Evolutionary conservation across 2,888 invertebrate species (phyloP).

Genomic region (Xylota sylvarum): DNA sequence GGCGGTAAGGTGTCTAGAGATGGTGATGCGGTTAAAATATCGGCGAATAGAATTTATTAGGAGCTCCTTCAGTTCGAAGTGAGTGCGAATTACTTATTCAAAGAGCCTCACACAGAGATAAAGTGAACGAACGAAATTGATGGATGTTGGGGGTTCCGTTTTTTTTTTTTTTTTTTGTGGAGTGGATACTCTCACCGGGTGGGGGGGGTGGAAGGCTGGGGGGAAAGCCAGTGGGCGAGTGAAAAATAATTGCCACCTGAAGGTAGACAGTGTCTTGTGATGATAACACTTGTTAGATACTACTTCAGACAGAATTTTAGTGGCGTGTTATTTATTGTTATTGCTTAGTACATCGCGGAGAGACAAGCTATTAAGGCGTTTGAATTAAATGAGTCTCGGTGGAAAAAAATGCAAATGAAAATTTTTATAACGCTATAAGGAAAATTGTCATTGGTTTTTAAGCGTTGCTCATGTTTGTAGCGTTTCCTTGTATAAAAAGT

Average conservation of each 20-base stretch:
- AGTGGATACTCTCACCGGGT: background rate
- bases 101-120: conserved; percentile 53
- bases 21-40: conserved; percentile 69
- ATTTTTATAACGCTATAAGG: background rate
- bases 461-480: background rate
- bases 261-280: conserved; percentile 21
- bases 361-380: conserved; percentile 4
- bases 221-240: background rate
- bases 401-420: background rate
- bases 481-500: too few relatives aligned
- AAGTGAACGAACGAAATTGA: conserved; percentile 65
- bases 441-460: background rate
- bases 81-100: conserved; percentile 76
- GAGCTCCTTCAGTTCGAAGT: conserved; percentile 69
- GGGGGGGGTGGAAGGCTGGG: background rate
- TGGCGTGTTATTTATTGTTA: conserved; percentile 16
- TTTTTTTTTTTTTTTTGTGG: background rate
- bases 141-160: conserved; percentile 52
- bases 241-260: conserved; percentile 39
- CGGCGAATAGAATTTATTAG: conserved; percentile 72
- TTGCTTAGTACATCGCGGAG: background rate
- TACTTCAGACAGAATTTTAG: conserved; percentile 19
- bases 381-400: background rate
- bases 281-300: conserved; percentile 19
- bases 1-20: conserved; percentile 33